Percentiles rank a stretch among this genome's conserved stretches.
These are phyloP conservation scores for Neolamprologus cancellatus DNA, from an alignment of 2,113 vertebrate species.

Conservation along the genomic window DNA sequence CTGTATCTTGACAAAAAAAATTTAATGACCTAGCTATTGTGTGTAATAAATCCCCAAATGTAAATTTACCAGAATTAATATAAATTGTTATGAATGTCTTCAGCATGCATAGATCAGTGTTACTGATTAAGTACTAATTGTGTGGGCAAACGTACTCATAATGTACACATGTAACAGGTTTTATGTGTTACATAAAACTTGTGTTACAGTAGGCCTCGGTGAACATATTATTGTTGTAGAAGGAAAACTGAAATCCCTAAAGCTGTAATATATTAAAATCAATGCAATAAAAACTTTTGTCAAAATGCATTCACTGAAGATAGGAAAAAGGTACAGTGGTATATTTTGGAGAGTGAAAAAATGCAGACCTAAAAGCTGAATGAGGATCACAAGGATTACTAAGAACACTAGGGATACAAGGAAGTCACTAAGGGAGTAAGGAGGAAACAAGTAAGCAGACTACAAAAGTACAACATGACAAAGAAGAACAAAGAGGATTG, in stretches of 20 bases:
- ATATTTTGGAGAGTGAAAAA: background rate
- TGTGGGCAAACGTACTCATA: background rate
- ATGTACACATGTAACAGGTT: background rate
- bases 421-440: background rate
- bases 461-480: background rate
- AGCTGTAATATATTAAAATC: background rate
- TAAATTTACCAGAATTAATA: background rate
- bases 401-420: background rate
- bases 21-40: background rate
- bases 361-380: background rate
- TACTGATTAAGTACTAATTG: background rate
- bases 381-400: background rate
- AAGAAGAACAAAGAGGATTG: background rate
- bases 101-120: background rate
- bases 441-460: background rate
- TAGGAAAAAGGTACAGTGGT: background rate
- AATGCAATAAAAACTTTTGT: background rate
- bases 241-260: background rate
- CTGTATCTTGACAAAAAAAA: background rate
- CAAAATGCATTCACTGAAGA: rapidly evolving
- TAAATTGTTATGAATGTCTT: background rate
- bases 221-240: background rate
- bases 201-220: background rate
- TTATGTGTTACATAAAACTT: background rate
- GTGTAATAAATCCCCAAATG: background rate